Conservation (phyloP, 23 tunicate genomes). For the Corella eumyota region DNA sequence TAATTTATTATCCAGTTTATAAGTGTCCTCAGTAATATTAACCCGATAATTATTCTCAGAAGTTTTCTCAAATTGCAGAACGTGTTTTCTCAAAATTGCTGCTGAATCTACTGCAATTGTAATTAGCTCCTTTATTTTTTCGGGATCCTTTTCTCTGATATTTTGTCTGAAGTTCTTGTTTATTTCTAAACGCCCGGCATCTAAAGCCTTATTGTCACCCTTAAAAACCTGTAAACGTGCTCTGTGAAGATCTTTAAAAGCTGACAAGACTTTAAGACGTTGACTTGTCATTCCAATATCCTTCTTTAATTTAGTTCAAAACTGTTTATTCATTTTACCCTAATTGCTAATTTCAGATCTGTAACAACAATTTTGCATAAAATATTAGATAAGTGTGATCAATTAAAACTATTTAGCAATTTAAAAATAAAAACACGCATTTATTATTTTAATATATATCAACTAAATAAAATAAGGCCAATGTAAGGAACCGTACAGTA, state of each 20-base stretch:
- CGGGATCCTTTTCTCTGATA: constrained; percentile 21
- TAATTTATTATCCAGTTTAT: constrained; percentile 31
- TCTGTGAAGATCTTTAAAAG: constrained; percentile 67
- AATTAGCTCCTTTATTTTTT: constrained; percentile 53
- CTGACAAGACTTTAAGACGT: constrained; percentile 33
- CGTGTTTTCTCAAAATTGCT: constrained; percentile 53
- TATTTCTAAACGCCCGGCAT: constrained; percentile 54
- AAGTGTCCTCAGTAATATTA: constrained; percentile 69
- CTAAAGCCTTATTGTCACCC: constrained; percentile 44
- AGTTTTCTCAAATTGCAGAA: constrained; percentile 61
- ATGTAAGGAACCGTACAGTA: too few relatives aligned
- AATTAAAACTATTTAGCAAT: too few relatives aligned
- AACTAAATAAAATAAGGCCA: too few relatives aligned
- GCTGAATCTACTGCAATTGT: constrained; percentile 62
- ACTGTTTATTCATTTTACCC: too few relatives aligned
- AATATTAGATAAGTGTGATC: background rate
- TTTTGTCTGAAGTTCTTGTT: constrained; percentile 58
- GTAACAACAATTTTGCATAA: too few relatives aligned
- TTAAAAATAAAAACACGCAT: too few relatives aligned
- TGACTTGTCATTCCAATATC: too few relatives aligned
- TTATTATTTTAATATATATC: too few relatives aligned
- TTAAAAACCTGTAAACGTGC: constrained; percentile 64
- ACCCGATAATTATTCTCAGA: constrained; percentile 25
- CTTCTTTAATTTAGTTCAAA: too few relatives aligned
- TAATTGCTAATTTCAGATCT: too few relatives aligned